Evolutionary conservation across 2,888 invertebrate genomes (phyloP).

Genomic region (Heliothis peltigera): DNA sequence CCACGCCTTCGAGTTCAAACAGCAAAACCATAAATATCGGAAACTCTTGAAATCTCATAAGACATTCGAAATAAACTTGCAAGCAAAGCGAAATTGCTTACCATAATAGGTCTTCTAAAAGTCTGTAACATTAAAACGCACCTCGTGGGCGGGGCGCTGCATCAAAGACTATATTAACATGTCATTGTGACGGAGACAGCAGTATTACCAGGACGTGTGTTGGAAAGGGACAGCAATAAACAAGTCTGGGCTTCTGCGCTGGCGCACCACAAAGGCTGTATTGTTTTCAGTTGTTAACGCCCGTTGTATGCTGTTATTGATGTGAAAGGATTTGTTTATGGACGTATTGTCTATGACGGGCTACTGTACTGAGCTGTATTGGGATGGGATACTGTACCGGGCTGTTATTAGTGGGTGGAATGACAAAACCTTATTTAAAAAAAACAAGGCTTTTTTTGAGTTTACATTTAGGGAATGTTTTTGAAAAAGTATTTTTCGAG

Average conservation of each 20-base stretch:
- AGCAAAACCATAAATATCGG: slow-evolving; percentile 50
- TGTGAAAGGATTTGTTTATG: slow-evolving; percentile 69
- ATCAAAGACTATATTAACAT: slow-evolving; percentile 79
- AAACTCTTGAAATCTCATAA: slow-evolving; percentile 50
- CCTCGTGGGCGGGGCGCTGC: slow-evolving; percentile 72
- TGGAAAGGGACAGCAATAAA: slow-evolving; percentile 64
- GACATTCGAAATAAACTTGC: slow-evolving; percentile 52
- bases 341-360: slow-evolving; percentile 64
- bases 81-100: slow-evolving; percentile 53
- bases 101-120: slow-evolving; percentile 58
- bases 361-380: slow-evolving; percentile 62
- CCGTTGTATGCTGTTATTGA: slow-evolving; percentile 73
- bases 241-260: slow-evolving; percentile 70
- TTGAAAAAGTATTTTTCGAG: too few relatives aligned
- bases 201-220: slow-evolving; percentile 57
- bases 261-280: slow-evolving; percentile 72
- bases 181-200: slow-evolving; percentile 75
- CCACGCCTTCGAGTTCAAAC: slow-evolving; percentile 48
- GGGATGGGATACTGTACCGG: too few relatives aligned
- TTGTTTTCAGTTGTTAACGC: slow-evolving; percentile 78
- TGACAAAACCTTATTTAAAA: slow-evolving; percentile 31
- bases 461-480: too few relatives aligned
- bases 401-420: slow-evolving; percentile 32
- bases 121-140: slow-evolving; percentile 57
- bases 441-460: background rate